Evolutionary conservation across 2,888 invertebrate genomes (phyloP).

Genomic region (Subacronicta megacephala): DNA sequence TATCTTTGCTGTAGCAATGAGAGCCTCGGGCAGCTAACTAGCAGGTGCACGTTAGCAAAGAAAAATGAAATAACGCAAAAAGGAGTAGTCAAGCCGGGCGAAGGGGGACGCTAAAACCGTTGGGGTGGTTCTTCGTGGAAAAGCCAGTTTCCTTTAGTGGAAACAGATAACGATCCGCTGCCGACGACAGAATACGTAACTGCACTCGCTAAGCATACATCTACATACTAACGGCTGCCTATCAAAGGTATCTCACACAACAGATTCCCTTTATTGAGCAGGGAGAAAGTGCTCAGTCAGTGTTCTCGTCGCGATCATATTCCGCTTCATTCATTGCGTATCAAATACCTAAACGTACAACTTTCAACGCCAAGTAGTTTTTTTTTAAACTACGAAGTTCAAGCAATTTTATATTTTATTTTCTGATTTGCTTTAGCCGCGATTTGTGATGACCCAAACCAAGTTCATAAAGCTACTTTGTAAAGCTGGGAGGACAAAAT

Average conservation of each 20-base stretch:
- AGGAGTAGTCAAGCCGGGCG: conserved; percentile 78
- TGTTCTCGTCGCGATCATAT: conserved; percentile 63
- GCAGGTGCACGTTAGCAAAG: conserved; percentile 86
- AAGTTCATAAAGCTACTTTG: conserved; percentile 5
- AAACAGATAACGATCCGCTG: conserved; percentile 89
- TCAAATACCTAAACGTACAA: conserved; percentile 23
- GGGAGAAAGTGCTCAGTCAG: conserved; percentile 71
- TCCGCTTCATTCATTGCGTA: conserved; percentile 47
- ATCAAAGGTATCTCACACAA: conserved; percentile 81
- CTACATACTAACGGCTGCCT: conserved; percentile 77
- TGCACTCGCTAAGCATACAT: conserved; percentile 83
- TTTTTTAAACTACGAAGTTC: conserved; percentile 35
- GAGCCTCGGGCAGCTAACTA: conserved; percentile 84
- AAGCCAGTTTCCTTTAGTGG: conserved; percentile 89
- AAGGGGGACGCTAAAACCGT: conserved; percentile 74
- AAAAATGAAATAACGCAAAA: conserved; percentile 89
- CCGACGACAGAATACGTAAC: conserved; percentile 89
- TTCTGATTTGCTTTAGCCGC: neutral
- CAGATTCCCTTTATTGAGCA: conserved; percentile 69
- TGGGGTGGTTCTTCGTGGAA: conserved; percentile 86
- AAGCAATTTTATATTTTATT: conserved; percentile 2
- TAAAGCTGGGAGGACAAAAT: conserved; percentile 53
- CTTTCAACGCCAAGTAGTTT: conserved; percentile 52
- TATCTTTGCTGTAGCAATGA: conserved; percentile 73
- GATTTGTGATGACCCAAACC: conserved; percentile 14